Conservation (phyloP, 2,797 vertebrate species). For the Phataginus tricuspis region DNA sequence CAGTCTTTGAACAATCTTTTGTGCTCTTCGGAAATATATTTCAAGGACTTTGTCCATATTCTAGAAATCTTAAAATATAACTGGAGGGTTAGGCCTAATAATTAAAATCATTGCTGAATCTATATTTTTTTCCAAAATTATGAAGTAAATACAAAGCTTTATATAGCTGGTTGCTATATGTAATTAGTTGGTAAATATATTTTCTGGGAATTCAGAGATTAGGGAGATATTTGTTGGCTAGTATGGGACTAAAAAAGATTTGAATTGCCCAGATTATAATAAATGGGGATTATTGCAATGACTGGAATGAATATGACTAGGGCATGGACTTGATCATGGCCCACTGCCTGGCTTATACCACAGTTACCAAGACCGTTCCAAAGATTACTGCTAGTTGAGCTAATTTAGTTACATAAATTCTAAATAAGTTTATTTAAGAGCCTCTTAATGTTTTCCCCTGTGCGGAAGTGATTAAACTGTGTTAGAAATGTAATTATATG, state of each 20-base stretch:
- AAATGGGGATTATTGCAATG: not conserved
- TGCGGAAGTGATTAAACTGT: not conserved
- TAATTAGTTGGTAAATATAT: not conserved
- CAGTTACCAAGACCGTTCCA: not conserved
- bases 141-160: not conserved
- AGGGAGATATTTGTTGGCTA: not conserved
- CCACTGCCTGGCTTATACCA: not conserved
- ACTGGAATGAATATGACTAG: not conserved
- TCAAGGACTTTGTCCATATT: not conserved
- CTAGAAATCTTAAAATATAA: constrained; percentile 37
- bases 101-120: constrained; percentile 25
- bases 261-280: not conserved
- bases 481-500: constrained; percentile 31
- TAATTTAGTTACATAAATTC: not conserved
- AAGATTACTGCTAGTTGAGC: not conserved
- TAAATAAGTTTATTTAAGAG: not conserved
- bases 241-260: not conserved
- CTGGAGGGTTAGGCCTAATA: not conserved
- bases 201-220: not conserved
- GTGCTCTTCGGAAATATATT: not conserved
- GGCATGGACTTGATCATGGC: not conserved
- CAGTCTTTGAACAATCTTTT: not conserved
- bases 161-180: not conserved
- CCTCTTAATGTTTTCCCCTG: not conserved
- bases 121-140: not conserved